These are phyloP conservation scores for Drosophila ezoana DNA, from an alignment of 2,888 invertebrate species.

Conservation along the genomic window DNA sequence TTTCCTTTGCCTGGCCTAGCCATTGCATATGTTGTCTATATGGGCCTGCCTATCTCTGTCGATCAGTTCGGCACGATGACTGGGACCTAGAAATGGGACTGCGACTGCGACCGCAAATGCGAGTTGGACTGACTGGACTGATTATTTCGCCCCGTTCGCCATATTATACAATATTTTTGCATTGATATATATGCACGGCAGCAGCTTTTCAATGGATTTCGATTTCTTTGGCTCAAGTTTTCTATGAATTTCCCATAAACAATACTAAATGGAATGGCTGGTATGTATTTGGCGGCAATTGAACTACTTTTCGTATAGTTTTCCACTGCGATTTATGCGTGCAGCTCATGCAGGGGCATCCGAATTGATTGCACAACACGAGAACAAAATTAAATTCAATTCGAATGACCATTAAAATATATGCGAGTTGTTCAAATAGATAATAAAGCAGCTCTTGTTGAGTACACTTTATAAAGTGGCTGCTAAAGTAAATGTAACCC, in stretches of 20 bases:
- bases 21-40: conserved; percentile 52
- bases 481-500: conserved; percentile 17
- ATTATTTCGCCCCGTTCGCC: conserved; percentile 37
- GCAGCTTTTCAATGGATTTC: conserved; percentile 64
- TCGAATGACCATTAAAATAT: conserved; percentile 41
- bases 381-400: conserved; percentile 29
- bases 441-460: conserved; percentile 7
- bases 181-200: conserved; percentile 46
- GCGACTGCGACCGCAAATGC: conserved; percentile 26
- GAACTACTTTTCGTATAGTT: conserved; percentile 65
- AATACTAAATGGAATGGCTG: conserved; percentile 68
- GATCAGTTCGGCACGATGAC: conserved; percentile 63
- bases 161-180: conserved; percentile 76
- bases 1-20: conserved; percentile 19
- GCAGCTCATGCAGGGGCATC: conserved; percentile 31
- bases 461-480: background rate
- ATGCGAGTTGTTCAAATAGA: conserved; percentile 6
- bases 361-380: conserved; percentile 28
- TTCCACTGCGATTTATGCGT: conserved; percentile 38
- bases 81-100: conserved; percentile 42
- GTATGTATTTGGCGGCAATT: conserved; percentile 63
- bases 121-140: conserved; percentile 34
- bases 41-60: conserved; percentile 67
- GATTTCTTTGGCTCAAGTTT: conserved; percentile 57
- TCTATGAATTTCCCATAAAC: conserved; percentile 72